Evolutionary conservation across 2,113 vertebrate species (phyloP), one percentile per base, ranked within the genome.

Genomic region (Hypocryptadius cinnamomeus): DNA sequence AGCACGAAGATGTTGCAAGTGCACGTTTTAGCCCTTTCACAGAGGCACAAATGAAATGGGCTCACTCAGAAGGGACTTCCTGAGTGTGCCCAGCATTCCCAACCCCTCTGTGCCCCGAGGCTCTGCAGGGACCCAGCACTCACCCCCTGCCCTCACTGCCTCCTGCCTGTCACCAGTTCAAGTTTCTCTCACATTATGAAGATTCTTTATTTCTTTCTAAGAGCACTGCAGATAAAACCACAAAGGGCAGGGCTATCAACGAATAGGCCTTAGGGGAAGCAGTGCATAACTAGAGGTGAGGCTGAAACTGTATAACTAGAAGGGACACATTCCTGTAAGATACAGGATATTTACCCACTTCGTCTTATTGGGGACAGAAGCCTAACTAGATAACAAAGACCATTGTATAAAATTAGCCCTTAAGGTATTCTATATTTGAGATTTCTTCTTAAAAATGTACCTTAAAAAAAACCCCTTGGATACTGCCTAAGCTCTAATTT

Each of bases 41-140:
- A 64, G 40, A 47, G 23, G 21, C 39, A 72, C 25, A 33, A 16
- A 57, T 24, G 31, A 33, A 31, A 24, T 5, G 22, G 60, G 15
- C 42, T 66, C 20, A 5, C 56, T 59, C 39, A 66, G 51, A 64
- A 82, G 31, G 74, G 51, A 39, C 10, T 13, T 25, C 11, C 9
- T 53, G 15, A 10, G 14, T 61, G 42, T 6, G 61, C 20, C 19
- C 25, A 56, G 13, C 33, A 27, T 5, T 35, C 63, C 15, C 0
- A 1, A 14, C 19, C n/a, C 18, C 40, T 31, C 2, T 2, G 14
- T 68, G 8, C 22, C 47, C 44, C 0, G 0, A 14, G 40, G 40
- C 33, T 78, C 48, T 51, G 17, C 42, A 37, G 50, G 11, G 54
- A 61, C 24, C 35, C 28, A 31, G 66, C 15, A 13, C 14, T n/a